Conservation (phyloP, 2,888 invertebrate genomes). For the Athalia cordata region DNA sequence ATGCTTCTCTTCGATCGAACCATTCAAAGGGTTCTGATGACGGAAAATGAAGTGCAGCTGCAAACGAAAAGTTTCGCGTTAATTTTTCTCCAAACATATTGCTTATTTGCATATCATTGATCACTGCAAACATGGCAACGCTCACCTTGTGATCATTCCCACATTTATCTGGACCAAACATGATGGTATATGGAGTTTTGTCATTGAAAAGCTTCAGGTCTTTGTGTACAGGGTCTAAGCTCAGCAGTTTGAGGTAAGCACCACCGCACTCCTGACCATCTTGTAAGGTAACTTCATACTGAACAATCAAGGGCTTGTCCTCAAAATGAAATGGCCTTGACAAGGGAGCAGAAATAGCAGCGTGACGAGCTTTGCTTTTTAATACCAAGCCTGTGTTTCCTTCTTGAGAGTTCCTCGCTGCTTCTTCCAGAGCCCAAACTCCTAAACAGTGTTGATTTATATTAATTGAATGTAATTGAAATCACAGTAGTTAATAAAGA, state of each 20-base stretch:
- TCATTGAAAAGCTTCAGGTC: constrained; percentile 92
- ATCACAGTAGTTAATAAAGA: background rate
- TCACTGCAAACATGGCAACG: constrained; percentile 67
- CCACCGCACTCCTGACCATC: constrained; percentile 99
- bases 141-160: constrained; percentile 95
- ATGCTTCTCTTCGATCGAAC: constrained; percentile 94
- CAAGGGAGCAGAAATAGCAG: constrained; percentile 90
- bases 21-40: constrained; percentile 95
- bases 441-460: constrained; percentile 67
- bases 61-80: constrained; percentile 56
- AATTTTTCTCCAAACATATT: background rate
- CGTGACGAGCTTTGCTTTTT: constrained; percentile 96
- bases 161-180: constrained; percentile 99
- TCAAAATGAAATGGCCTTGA: constrained; percentile 88
- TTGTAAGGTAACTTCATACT: constrained; percentile 95
- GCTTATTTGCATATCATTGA: background rate
- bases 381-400: constrained; percentile 92
- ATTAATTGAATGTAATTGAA: background rate
- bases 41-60: constrained; percentile 91
- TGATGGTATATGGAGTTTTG: constrained; percentile 97
- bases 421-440: constrained; percentile 83
- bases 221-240: constrained; percentile 80
- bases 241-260: constrained; percentile 95
- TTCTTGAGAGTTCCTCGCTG: constrained; percentile 84
- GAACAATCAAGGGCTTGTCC: constrained; percentile 89